A percentile compares a stretch with the other conserved stretches of the same genome.
These are phyloP conservation scores for Phalera bucephala DNA, from an alignment of 2,888 invertebrate genomes.

Conservation along the genomic window DNA sequence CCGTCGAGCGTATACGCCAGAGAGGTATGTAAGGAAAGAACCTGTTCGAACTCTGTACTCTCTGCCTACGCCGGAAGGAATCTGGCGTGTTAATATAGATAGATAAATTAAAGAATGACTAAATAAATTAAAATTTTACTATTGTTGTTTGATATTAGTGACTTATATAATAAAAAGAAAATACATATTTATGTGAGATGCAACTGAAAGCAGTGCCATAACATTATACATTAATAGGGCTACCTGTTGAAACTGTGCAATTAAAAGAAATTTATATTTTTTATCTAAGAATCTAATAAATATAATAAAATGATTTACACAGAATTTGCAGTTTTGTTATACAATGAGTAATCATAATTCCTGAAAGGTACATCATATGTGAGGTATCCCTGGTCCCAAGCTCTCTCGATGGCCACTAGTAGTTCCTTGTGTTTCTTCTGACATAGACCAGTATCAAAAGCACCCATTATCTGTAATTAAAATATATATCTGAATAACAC, in stretches of 20 bases:
- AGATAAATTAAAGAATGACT: too few relatives aligned
- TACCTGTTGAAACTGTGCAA: constrained; percentile 15
- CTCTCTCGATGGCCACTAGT: constrained; percentile 89
- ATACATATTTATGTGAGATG: too few relatives aligned
- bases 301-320: constrained; percentile 18
- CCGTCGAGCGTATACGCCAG: too few relatives aligned
- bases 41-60: too few relatives aligned
- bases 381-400: constrained; percentile 91
- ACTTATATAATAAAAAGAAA: too few relatives aligned
- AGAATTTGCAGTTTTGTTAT: constrained; percentile 55
- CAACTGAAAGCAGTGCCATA: constrained; percentile 12
- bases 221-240: constrained; percentile 6
- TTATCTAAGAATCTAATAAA: constrained; percentile 17
- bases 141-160: too few relatives aligned
- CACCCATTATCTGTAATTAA: constrained; percentile 80
- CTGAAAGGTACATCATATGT: constrained; percentile 93
- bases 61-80: too few relatives aligned
- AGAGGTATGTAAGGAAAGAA: too few relatives aligned
- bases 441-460: constrained; percentile 91
- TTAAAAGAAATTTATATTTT: constrained; percentile 18
- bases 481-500: too few relatives aligned
- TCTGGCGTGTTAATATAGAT: too few relatives aligned
- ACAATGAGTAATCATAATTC: constrained; percentile 92
- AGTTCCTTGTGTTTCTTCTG: constrained; percentile 89
- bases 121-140: too few relatives aligned